Conservation (phyloP, 2,113 vertebrate genomes). For the Podocnemis expansa region DNA sequence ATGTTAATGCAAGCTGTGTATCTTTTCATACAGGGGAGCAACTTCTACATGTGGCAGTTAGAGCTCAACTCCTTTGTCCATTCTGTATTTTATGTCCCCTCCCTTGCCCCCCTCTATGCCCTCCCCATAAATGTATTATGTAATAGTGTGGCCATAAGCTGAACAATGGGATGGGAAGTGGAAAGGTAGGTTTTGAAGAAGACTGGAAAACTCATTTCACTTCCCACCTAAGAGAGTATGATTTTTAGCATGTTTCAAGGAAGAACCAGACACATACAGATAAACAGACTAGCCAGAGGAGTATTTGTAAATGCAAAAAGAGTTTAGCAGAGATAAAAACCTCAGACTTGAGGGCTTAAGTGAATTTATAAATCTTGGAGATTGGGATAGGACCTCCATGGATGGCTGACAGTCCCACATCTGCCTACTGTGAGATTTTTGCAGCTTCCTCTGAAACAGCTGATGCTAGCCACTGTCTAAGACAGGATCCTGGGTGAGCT, state of each 20-base stretch:
- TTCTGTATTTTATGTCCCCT: background rate
- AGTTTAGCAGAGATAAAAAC: background rate
- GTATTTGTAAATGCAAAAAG: background rate
- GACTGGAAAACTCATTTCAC: background rate
- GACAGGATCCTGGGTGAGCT: background rate
- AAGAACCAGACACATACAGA: background rate
- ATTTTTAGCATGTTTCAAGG: background rate
- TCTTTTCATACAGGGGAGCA: background rate
- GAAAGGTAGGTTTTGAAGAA: background rate
- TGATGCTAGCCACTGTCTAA: background rate
- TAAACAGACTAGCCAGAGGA: background rate
- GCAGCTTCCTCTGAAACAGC: background rate
- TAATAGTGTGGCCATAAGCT: background rate
- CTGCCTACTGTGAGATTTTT: background rate
- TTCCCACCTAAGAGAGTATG: background rate
- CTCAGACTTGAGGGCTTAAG: background rate
- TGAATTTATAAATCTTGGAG: background rate
- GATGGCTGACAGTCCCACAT: background rate
- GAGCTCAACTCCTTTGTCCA: background rate
- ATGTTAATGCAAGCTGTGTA: background rate
- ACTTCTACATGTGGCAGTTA: background rate
- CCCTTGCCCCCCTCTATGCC: too few species aligned
- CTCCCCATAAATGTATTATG: background rate
- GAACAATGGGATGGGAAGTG: background rate
- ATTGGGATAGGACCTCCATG: background rate